Evolutionary conservation across 2,888 invertebrate species (phyloP), one percentile per base, ranked within the genome.

Genomic region (Pristionchus japonicus): DNA sequence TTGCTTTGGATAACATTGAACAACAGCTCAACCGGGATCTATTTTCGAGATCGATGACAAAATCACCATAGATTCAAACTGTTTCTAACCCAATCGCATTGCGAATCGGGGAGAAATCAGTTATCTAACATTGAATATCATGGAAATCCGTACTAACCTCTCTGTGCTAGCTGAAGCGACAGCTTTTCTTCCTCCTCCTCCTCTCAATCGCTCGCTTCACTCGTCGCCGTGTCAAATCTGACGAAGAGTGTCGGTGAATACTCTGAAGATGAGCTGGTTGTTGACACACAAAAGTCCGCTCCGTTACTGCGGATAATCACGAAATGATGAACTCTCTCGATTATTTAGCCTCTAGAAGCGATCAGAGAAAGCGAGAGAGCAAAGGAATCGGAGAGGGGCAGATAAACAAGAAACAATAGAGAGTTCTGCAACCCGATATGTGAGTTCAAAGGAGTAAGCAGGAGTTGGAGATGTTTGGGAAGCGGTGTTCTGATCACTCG

Each of bases 401-500:
- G 77, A 47, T 43, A 77, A 77, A 43, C 17, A 20, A n/a, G 43
- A 74, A 23, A n/a, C n/a, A n/a, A n/a, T n/a, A n/a, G n/a, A n/a
- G n/a, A n/a, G n/a, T n/a, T n/a, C n/a, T 77, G 77, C 77, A 77
- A 77, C 27, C n/a, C 77, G 40, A 77, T 77, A 40, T 13, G 43
- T 40, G 20, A 74, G 70, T 23, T 37, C 70, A 31, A 40, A 37
- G 40, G 70, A 74, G 37, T 31, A 40, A 40, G 1, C 3, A 37
- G 20, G 23, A 40, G 70, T 37, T 74, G 61, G 11, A 11, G 27
- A 61, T 27, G 61, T 61, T 61, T 27, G 0, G 0, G 7, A 61
- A n/a, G n/a, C n/a, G n/a, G n/a, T n/a, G 27, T n/a, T 61, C 27
- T 13, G 7, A n/a, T n/a, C n/a, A 61, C n/a, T 9, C 57, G 17